A percentile compares a stretch with the other conserved stretches of the same genome.
Evolutionary conservation across 2,113 vertebrate species (phyloP).

Genomic region (Paradoxurus hermaphroditus): DNA sequence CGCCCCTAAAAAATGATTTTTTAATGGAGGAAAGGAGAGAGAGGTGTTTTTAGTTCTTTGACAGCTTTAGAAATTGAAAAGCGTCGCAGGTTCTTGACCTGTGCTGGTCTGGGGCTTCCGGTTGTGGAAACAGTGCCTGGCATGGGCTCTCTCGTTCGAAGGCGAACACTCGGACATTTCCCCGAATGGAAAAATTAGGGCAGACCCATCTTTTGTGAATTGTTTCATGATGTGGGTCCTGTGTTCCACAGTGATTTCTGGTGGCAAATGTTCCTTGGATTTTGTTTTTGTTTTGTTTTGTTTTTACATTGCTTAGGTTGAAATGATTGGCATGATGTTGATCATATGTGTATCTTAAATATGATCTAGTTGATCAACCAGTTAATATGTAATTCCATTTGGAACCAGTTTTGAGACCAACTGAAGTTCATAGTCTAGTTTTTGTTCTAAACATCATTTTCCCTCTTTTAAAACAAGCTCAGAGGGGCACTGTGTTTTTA

Average conservation of each 20-base stretch:
- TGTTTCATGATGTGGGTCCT: neutral
- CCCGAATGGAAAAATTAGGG: neutral
- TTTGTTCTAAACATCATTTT: neutral
- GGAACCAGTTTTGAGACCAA: neutral
- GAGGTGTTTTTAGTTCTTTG: neutral
- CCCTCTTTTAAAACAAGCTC: neutral
- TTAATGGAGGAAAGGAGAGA: neutral
- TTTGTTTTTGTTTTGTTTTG: neutral
- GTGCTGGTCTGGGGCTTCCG: neutral
- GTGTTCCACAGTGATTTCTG: neutral
- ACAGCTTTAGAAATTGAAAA: neutral
- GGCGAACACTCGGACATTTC: neutral
- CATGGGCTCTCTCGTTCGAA: neutral
- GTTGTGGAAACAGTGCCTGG: fast-evolving
- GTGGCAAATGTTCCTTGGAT: neutral
- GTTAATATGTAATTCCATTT: neutral
- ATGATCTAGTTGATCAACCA: neutral
- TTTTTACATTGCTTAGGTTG: neutral
- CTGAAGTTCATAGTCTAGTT: neutral
- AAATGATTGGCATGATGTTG: neutral
- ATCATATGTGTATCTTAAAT: neutral
- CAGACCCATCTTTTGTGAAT: neutral
- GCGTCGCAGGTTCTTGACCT: neutral
- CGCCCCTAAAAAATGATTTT: constrained; percentile 6
- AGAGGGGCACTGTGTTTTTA: neutral